These are phyloP conservation scores for Gymnogyps californianus DNA, from an alignment of 2,113 vertebrate species.

Conservation along the genomic window DNA sequence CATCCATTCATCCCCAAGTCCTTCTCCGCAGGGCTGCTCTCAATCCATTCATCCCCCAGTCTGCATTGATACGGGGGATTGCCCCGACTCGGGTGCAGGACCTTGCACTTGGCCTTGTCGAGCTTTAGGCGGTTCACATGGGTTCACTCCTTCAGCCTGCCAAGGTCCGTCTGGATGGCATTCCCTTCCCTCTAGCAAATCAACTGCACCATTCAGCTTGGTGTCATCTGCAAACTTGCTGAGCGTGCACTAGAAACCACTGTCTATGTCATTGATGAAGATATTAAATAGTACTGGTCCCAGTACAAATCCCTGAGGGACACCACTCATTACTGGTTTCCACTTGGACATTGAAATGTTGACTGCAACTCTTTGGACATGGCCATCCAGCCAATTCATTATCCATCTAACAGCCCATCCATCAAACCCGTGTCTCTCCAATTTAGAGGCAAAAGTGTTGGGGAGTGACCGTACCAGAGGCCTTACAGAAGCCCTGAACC, in stretches of 20 bases:
- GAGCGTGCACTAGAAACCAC: background rate
- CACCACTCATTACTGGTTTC: background rate
- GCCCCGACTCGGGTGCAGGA: background rate
- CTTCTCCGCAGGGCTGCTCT: background rate
- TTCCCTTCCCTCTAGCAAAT: background rate
- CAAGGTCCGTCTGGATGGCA: background rate
- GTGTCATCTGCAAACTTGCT: background rate
- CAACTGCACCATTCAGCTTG: background rate
- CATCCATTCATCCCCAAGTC: background rate
- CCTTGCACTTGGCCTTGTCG: background rate
- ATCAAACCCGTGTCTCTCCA: background rate
- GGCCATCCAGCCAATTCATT: background rate
- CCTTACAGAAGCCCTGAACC: background rate
- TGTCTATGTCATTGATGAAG: background rate
- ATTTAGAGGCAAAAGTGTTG: background rate
- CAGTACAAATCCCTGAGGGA: background rate
- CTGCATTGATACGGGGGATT: background rate
- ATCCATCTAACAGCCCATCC: background rate
- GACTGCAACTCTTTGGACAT: background rate
- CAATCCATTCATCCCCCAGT: background rate
- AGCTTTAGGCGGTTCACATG: background rate
- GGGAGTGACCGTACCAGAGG: background rate
- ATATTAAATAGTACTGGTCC: background rate
- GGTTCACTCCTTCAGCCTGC: background rate
- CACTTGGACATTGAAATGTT: background rate